Evolutionary conservation across 64 coral and sea anemone species (phyloP).

Genomic region (Montipora foliosa): DNA sequence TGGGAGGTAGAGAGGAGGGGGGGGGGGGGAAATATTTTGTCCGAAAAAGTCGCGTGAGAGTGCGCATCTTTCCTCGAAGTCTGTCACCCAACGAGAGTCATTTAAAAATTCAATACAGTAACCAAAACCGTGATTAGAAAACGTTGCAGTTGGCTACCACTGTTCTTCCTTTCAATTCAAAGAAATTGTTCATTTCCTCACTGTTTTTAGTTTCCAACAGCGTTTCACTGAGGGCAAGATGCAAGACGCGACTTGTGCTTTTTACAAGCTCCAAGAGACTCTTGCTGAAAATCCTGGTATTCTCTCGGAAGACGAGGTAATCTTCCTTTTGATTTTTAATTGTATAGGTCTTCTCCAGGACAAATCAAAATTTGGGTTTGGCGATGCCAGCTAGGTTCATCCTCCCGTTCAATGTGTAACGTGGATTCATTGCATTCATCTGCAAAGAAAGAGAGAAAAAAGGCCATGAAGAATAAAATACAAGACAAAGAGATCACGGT

Average conservation of each 20-base stretch:
- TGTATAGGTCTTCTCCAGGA: background rate
- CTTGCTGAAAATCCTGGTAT: constrained; percentile 28
- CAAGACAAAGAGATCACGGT: background rate
- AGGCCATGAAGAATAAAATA: background rate
- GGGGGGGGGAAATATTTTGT: background rate
- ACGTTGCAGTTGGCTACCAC: background rate
- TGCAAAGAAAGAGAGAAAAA: background rate
- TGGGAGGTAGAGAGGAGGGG: background rate
- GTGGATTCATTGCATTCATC: background rate
- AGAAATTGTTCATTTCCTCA: background rate
- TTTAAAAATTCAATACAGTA: background rate
- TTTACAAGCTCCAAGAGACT: constrained; percentile 73
- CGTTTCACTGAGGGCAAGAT: constrained; percentile 44
- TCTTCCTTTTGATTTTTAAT: background rate
- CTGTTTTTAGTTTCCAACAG: constrained; percentile 24
- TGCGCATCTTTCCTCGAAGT: background rate
- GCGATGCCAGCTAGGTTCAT: background rate
- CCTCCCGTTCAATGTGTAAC: background rate
- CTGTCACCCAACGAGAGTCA: background rate
- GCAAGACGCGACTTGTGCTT: constrained; percentile 43
- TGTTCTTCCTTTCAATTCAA: background rate
- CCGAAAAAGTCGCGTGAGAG: background rate
- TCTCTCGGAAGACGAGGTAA: constrained; percentile 69
- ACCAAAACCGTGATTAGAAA: background rate
- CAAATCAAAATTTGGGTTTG: background rate